phyloP scores from a whole-genome alignment of 1,140 invertebrate genomes.

The Pseudachorutes palmiensis region DNA sequence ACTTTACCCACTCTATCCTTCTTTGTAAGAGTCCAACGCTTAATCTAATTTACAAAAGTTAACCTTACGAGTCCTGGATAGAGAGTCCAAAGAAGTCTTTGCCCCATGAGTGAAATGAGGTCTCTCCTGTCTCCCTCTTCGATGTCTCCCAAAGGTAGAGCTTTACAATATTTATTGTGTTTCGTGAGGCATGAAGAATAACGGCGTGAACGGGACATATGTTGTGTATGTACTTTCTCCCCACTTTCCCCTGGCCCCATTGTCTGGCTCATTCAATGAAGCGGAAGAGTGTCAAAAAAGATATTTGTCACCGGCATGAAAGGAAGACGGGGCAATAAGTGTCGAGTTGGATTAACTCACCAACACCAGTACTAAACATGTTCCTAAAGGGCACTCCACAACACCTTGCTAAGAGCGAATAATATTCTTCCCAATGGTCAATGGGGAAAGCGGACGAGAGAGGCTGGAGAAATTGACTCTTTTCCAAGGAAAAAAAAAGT shows the following conservation, averaged over 20 bases:
- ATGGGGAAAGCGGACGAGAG: neutral
- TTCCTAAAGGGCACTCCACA: too few species aligned
- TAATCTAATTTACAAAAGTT: too few species aligned
- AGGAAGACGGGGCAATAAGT: slow-evolving; percentile 30
- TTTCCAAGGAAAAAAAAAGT: neutral
- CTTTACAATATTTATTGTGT: too few species aligned
- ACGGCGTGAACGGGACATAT: neutral
- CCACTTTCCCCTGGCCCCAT: neutral
- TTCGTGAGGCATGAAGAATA: too few species aligned
- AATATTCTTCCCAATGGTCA: slow-evolving; percentile 6
- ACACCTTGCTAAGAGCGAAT: too few species aligned
- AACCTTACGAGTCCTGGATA: too few species aligned
- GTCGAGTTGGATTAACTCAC: slow-evolving; percentile 30
- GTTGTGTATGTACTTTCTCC: neutral
- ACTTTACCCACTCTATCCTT: too few species aligned
- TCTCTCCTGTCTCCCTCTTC: too few species aligned
- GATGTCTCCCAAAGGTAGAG: too few species aligned
- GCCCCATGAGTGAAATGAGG: too few species aligned
- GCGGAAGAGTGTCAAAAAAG: slow-evolving; percentile 25
- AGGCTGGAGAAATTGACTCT: neutral
- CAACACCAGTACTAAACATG: neutral
- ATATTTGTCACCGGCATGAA: slow-evolving; percentile 27
- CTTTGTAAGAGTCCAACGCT: too few species aligned
- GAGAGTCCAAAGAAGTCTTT: too few species aligned
- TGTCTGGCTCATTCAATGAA: slow-evolving; percentile 13